These are phyloP conservation scores for Brachypterus glaber DNA, from an alignment of 2,888 invertebrate species.

Conservation along the genomic window DNA sequence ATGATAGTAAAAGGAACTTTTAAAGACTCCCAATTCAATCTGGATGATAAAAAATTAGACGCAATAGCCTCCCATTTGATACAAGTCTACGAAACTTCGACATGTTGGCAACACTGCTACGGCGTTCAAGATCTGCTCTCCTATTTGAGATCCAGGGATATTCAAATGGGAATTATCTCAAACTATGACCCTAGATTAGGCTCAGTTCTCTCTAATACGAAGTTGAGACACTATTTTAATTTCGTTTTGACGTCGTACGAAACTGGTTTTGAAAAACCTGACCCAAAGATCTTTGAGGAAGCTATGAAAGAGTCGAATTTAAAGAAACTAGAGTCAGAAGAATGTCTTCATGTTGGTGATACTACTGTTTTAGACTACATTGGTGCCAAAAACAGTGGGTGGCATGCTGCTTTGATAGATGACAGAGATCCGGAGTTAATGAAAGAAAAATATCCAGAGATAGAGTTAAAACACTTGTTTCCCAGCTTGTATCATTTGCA, in stretches of 20 bases:
- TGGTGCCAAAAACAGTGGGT: slow-evolving; percentile 65
- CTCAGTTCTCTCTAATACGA: slow-evolving; percentile 54
- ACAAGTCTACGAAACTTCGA: slow-evolving; percentile 57
- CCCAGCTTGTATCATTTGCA: slow-evolving; percentile 45
- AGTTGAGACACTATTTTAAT: slow-evolving; percentile 61
- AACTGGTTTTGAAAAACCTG: slow-evolving; percentile 65
- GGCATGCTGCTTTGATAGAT: slow-evolving; percentile 55
- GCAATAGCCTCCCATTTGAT: slow-evolving; percentile 53
- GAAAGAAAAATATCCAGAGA: slow-evolving; percentile 38
- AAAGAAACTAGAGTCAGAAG: slow-evolving; percentile 42
- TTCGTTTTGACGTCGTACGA: slow-evolving; percentile 75
- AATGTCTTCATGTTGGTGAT: slow-evolving; percentile 80
- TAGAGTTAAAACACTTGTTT: slow-evolving; percentile 40
- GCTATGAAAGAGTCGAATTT: slow-evolving; percentile 47
- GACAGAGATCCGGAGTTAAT: slow-evolving; percentile 35
- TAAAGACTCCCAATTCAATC: slow-evolving; percentile 40
- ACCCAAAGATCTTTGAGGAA: slow-evolving; percentile 57
- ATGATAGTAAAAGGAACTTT: slow-evolving; percentile 58
- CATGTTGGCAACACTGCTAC: slow-evolving; percentile 63
- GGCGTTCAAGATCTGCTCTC: slow-evolving; percentile 58
- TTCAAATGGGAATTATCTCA: slow-evolving; percentile 67
- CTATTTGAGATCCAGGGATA: slow-evolving; percentile 42
- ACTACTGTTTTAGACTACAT: slow-evolving; percentile 63
- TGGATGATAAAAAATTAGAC: slow-evolving; percentile 39
- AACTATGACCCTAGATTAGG: slow-evolving; percentile 80